Evolutionary conservation across 1,140 invertebrate species (phyloP).

Genomic region (Bilobella aurantiaca): DNA sequence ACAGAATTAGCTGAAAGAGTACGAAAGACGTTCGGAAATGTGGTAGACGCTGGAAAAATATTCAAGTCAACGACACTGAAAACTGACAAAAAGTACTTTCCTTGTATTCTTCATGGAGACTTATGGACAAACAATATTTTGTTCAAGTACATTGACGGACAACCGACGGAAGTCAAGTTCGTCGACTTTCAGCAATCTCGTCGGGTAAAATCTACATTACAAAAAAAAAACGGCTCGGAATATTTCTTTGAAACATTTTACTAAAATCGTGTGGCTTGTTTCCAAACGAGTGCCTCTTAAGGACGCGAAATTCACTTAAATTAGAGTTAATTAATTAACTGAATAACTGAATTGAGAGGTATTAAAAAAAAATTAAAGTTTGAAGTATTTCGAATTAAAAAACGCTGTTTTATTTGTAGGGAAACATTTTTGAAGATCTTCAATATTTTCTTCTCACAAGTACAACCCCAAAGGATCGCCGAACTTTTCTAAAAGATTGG

Average conservation of each 20-base stretch:
- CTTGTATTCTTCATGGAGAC: constrained; percentile 50
- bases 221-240: too few species aligned
- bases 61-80: background rate
- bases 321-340: too few species aligned
- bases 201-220: too few species aligned
- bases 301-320: too few species aligned
- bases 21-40: background rate
- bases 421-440: constrained; percentile 27
- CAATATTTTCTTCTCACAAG: constrained; percentile 21
- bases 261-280: too few species aligned
- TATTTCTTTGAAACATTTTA: too few species aligned
- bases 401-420: too few species aligned
- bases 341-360: too few species aligned
- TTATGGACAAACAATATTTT: constrained; percentile 41
- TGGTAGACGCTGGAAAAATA: background rate
- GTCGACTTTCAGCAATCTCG: constrained; percentile 27
- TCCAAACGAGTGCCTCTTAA: too few species aligned
- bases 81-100: constrained; percentile 17
- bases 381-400: too few species aligned
- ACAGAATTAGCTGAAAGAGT: constrained; percentile 7
- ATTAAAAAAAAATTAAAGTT: too few species aligned
- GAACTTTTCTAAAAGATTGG: background rate
- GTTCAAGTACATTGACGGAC: constrained; percentile 44
- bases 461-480: constrained; percentile 20
- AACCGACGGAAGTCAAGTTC: constrained; percentile 35